Conservation (phyloP, 2,797 vertebrate species). For the Masticophis lateralis region DNA sequence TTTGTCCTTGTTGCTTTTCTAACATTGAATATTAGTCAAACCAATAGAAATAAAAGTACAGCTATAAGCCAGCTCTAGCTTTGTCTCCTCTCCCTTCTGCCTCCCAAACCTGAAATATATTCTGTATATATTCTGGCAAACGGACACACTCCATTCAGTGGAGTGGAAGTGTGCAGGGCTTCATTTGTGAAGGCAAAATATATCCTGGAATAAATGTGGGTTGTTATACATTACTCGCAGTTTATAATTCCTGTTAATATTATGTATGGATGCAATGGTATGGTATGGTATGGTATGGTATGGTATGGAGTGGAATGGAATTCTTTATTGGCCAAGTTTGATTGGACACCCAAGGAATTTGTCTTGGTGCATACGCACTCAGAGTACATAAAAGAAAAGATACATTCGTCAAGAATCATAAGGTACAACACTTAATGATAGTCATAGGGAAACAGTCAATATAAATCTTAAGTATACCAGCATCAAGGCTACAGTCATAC, state of each 20-base stretch:
- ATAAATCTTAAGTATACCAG: too few relatives aligned
- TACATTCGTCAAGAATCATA: too few relatives aligned
- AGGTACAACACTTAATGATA: too few relatives aligned
- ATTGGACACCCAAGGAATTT: too few relatives aligned
- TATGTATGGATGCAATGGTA: not conserved
- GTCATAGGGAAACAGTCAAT: too few relatives aligned
- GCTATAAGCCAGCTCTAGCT: not conserved
- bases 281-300: too few relatives aligned
- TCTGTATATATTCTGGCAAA: not conserved
- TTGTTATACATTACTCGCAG: not conserved
- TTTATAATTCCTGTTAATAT: not conserved
- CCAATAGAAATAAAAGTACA: not conserved
- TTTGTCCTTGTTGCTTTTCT: not conserved
- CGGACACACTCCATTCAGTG: not conserved
- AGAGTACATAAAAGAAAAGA: too few relatives aligned
- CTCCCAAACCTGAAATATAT: not conserved
- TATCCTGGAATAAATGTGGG: not conserved
- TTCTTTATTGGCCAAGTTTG: too few relatives aligned
- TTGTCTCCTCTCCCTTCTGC: not conserved
- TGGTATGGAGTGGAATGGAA: too few relatives aligned
- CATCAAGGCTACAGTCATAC: too few relatives aligned
- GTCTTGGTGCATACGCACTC: too few relatives aligned
- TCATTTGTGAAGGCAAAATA: not conserved
- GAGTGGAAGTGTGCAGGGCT: not conserved
- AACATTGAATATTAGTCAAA: not conserved